These are phyloP conservation scores for Ammodytes dubius DNA, from an alignment of 2,113 vertebrate species.

Conservation along the genomic window DNA sequence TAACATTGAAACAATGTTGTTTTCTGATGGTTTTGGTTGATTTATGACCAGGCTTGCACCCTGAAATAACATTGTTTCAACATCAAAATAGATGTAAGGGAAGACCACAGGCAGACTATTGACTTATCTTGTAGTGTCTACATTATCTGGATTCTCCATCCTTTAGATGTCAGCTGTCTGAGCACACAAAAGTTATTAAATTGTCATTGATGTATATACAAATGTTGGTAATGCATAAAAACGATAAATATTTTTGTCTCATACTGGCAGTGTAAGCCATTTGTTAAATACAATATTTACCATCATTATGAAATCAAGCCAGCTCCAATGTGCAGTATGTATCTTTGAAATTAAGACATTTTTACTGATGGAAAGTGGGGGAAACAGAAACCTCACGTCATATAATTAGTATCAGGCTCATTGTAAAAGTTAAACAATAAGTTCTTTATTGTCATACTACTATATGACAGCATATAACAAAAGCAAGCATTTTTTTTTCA, in stretches of 20 bases:
- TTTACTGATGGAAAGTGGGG: not conserved
- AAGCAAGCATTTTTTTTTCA: slow-evolving; percentile 65
- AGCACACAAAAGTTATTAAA: no score
- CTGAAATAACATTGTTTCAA: no score
- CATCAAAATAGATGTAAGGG: no score
- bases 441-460: slow-evolving; percentile 75
- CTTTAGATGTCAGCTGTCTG: not conserved
- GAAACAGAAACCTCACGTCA: no score
- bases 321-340: not conserved
- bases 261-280: not conserved
- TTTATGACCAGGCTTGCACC: no score
- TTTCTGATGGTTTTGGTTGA: no score
- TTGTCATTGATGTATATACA: not conserved
- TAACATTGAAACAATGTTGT: no score
- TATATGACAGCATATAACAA: slow-evolving; percentile 76
- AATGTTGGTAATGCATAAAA: not conserved
- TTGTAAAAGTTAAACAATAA: slow-evolving; percentile 69
- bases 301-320: not conserved
- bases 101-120: no score
- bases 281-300: not conserved
- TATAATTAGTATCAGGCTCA: not conserved
- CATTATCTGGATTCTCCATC: not conserved
- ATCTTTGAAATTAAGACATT: not conserved
- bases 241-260: no score
- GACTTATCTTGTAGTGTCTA: no score